A percentile compares a stretch with the other conserved stretches of the same genome.
Evolutionary conservation across 2,113 vertebrate species (phyloP).

Genomic region (Notechis scutatus): DNA sequence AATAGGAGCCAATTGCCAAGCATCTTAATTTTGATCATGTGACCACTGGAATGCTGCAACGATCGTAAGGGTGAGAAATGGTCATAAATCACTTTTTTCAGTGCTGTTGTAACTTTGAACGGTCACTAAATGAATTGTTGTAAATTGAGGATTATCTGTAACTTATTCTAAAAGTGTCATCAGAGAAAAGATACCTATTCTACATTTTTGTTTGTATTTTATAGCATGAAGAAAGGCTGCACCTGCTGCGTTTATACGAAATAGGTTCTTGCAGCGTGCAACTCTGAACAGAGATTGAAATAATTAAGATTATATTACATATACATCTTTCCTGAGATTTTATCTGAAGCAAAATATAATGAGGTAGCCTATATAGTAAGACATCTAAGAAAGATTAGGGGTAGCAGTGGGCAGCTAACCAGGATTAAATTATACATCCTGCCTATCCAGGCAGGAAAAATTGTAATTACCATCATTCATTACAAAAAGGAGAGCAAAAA

Average conservation of each 20-base stretch:
- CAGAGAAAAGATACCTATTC: background rate
- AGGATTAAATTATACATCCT: background rate
- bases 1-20: background rate
- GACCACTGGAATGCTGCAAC: background rate
- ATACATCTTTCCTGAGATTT: conserved; percentile 21
- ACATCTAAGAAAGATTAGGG: background rate
- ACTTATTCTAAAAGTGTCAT: background rate
- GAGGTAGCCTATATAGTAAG: conserved; percentile 12
- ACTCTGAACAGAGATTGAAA: conserved; percentile 3
- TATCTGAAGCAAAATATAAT: conserved; percentile 1
- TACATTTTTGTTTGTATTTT: background rate
- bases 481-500: background rate
- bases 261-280: background rate
- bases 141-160: background rate
- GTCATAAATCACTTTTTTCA: background rate
- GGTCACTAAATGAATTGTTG: background rate
- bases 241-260: background rate
- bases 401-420: background rate
- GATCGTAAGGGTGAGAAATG: background rate
- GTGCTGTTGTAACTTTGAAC: background rate
- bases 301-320: conserved; percentile 5
- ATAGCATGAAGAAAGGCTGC: background rate
- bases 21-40: background rate
- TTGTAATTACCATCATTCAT: background rate
- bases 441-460: background rate